Conservation (phyloP, 1,140 invertebrate genomes). For the Trinorchestia longiramus region DNA sequence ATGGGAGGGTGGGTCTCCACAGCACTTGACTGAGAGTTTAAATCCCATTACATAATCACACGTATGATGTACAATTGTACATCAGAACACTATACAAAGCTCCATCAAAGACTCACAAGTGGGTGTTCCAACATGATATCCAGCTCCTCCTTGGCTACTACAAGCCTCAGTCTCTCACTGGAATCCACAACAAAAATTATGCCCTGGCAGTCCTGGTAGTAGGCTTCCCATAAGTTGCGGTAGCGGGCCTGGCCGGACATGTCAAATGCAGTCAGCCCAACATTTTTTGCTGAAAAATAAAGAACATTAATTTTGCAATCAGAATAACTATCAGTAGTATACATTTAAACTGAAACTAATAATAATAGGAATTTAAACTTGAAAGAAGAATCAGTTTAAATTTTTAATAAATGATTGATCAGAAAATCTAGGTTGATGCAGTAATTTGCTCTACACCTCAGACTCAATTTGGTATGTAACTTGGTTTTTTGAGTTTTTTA, state of each 20-base stretch:
- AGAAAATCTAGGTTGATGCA: no score
- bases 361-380: no score
- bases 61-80: background rate
- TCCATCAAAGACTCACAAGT: conserved; percentile 71
- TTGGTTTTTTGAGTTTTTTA: no score
- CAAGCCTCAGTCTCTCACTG: conserved; percentile 90
- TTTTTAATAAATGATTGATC: no score
- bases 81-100: background rate
- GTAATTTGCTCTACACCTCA: no score
- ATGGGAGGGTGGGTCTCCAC: no score
- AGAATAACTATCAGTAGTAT: no score
- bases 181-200: conserved; percentile 98
- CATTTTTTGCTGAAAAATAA: conserved; percentile 79
- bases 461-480: no score
- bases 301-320: no score
- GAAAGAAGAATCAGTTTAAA: no score
- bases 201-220: conserved; percentile 93
- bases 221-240: conserved; percentile 97
- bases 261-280: conserved; percentile 93
- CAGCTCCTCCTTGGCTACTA: conserved; percentile 88
- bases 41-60: background rate
- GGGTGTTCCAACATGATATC: conserved; percentile 89
- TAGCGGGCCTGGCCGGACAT: conserved; percentile 96
- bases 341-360: no score
- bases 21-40: background rate